Evolutionary conservation across 2,888 invertebrate genomes (phyloP).

Genomic region (Ectemnius lituratus): DNA sequence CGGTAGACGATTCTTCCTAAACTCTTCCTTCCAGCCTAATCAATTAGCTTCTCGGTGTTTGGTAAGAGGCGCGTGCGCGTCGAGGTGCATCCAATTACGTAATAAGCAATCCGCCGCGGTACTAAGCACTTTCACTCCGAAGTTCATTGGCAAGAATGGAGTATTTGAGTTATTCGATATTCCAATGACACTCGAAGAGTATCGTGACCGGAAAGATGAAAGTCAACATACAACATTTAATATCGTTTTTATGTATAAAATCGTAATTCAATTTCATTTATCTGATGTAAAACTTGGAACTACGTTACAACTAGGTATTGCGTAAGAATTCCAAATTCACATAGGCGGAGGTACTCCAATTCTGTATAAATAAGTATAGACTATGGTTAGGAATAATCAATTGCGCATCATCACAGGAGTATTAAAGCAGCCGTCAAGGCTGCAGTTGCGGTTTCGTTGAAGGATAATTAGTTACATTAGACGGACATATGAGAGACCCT

Average conservation of each 20-base stretch:
- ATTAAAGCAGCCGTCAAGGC: slow-evolving; percentile 45
- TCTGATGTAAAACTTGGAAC: too few species aligned
- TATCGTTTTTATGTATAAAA: too few species aligned
- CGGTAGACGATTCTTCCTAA: slow-evolving; percentile 6
- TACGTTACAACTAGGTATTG: too few species aligned
- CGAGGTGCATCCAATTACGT: background rate
- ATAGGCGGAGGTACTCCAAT: slow-evolving; percentile 1
- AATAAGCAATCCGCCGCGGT: background rate
- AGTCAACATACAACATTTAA: too few species aligned
- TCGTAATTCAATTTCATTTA: too few species aligned
- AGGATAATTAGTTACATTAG: slow-evolving; percentile 49
- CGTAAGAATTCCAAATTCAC: background rate
- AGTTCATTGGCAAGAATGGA: slow-evolving; percentile 9
- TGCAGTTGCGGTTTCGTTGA: slow-evolving; percentile 52
- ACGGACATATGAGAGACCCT: slow-evolving; percentile 10
- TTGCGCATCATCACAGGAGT: slow-evolving; percentile 27
- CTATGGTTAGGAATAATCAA: slow-evolving; percentile 23
- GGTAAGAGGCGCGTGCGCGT: background rate
- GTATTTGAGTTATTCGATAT: background rate
- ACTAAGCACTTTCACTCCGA: background rate
- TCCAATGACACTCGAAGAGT: slow-evolving; percentile 12
- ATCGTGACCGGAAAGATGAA: background rate
- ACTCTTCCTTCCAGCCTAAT: background rate
- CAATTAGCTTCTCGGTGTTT: slow-evolving; percentile 1
- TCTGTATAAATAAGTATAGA: slow-evolving; percentile 15